A percentile compares a stretch with the other conserved stretches of the same genome.
phyloP scores from a whole-genome alignment of 2,797 vertebrate genomes.

The Sternarchorhynchus goeldii region DNA sequence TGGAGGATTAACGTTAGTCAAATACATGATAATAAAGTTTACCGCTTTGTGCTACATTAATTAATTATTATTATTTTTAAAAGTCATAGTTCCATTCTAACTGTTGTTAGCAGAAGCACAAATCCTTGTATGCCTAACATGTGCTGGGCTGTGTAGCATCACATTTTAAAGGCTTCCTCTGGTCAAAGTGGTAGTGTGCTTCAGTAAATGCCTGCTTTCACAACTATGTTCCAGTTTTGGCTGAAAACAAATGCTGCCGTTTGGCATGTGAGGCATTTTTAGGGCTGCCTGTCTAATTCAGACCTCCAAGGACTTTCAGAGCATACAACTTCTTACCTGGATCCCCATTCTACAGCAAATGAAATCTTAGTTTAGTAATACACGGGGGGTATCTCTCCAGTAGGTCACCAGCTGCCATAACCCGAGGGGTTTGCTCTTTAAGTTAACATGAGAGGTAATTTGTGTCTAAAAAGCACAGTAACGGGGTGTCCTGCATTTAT shows the following conservation, averaged over 20 bases:
- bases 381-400: not conserved
- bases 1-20: too few species aligned
- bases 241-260: not conserved
- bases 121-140: not conserved
- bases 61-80: constrained; percentile 10
- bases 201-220: constrained; percentile 7
- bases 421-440: not conserved
- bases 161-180: not conserved
- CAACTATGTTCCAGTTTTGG: not conserved
- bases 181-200: not conserved
- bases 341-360: not conserved
- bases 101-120: not conserved
- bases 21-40: too few species aligned
- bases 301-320: not conserved
- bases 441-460: not conserved
- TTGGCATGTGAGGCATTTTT: not conserved
- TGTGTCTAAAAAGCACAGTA: constrained; percentile 2
- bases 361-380: not conserved
- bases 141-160: not conserved
- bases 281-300: not conserved
- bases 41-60: not conserved
- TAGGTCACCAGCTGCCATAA: constrained; percentile 5
- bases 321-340: not conserved
- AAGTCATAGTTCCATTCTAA: not conserved
- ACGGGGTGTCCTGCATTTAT: not conserved